Conservation (phyloP, 1,140 invertebrate genomes). For the Cherax quadricarinatus region DNA sequence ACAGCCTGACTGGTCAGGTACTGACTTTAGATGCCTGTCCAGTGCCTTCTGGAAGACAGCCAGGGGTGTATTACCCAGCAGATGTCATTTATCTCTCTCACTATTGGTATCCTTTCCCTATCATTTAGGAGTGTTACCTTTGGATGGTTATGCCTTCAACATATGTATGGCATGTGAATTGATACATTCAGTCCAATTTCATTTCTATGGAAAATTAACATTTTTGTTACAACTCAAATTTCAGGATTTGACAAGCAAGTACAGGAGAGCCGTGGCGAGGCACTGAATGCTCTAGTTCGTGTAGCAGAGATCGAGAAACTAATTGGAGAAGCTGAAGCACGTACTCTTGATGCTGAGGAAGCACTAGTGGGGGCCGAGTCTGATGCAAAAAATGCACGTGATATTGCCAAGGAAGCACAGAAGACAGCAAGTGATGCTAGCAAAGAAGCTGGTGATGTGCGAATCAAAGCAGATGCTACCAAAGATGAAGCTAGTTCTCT, state of each 20-base stretch:
- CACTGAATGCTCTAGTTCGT: slow-evolving; percentile 83
- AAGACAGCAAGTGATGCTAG: slow-evolving; percentile 70
- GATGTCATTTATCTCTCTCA: too few relatives aligned
- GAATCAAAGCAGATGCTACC: slow-evolving; percentile 83
- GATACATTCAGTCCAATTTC: too few relatives aligned
- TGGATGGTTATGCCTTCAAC: too few relatives aligned
- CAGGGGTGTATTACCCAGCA: too few relatives aligned
- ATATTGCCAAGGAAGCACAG: slow-evolving; percentile 87
- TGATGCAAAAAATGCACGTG: slow-evolving; percentile 86
- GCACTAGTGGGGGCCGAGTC: slow-evolving; percentile 85
- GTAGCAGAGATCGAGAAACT: slow-evolving; percentile 81
- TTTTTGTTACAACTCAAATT: not conserved
- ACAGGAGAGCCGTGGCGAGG: slow-evolving; percentile 85
- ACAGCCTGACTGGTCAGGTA: too few relatives aligned
- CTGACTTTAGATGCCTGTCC: too few relatives aligned
- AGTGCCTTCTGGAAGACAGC: too few relatives aligned
- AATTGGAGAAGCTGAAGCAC: slow-evolving; percentile 82
- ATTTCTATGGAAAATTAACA: too few relatives aligned
- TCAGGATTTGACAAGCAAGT: slow-evolving; percentile 92
- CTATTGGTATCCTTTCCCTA: too few relatives aligned
- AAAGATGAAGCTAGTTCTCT: slow-evolving; percentile 85
- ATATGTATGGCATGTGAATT: too few relatives aligned
- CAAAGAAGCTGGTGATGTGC: slow-evolving; percentile 86
- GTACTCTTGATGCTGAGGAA: slow-evolving; percentile 79
- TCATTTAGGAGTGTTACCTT: too few relatives aligned